Evolutionary conservation across 2,888 invertebrate genomes (phyloP), one percentile per base, ranked within the genome.

Genomic region (Eugnorisma glareosa): DNA sequence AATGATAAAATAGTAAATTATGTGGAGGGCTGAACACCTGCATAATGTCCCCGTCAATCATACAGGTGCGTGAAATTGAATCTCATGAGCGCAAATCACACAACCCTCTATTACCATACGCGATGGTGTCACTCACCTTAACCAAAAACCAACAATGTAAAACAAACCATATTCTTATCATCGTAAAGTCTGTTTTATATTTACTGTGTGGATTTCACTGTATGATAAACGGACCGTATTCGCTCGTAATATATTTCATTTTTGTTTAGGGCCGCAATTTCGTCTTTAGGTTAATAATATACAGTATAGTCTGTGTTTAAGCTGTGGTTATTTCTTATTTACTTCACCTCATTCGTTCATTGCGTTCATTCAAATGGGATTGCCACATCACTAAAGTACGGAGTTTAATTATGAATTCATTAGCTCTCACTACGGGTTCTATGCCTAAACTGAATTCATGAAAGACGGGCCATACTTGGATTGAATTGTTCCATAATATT

Each of bases 71-170:
- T 94, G 94, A 95, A 95, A 96, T 95, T 95, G 95, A 95, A 95
- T 95, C 95, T 94, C 95, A 94, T 95, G 93, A 94, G 94, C 94
- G 93, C 95, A 95, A 95, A 95, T 95, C 95, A 95, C 92, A 94
- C 93, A 92, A 85, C 89, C 91, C 89, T 89, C 90, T 92, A 94
- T 94, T 94, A 93, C 93, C 93, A 94, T 94, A 93, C 88, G 85
- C 85, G 83, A 89, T 89, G 87, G 90, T 92, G 92, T 92, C 91
- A 90, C 89, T 91, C 90, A 89, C 89, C 89, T 86, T 79, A 79
- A 77, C 76, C 76, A 67, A 48, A 54, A 73, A 73, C 59, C 79
- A 74, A 78, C 80, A 81, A 71, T 61, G 71, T 48, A 89, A 90
- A 88, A 85, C 76, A 78, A 69, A 88, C 93, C 86, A 77, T 92